Base-by-base conservation (phyloP, 2,888 invertebrate genomes). In the Trichogramma evanescens region DNA sequence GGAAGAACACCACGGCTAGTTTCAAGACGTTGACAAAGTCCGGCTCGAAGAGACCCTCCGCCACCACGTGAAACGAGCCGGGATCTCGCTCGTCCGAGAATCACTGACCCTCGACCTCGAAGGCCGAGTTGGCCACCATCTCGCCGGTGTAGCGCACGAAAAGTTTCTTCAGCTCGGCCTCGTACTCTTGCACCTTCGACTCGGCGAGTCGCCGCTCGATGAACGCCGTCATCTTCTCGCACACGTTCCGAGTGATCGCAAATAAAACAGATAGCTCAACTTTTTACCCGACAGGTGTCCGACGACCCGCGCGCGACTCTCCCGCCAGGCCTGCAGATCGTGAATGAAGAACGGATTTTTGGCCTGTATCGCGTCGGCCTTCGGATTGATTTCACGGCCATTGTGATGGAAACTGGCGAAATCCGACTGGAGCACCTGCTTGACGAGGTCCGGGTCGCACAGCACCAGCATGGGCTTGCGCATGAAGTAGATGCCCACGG, bases 221-320 rank as follows among this genome's bases (percentile, higher is more conserved):
- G 42, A 61, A 72, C 4, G 52, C 38, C 0, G 58, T 55, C 9
- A 78, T 43, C 62, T 71, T 59, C 54, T 62, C n/a, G 65, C 70
- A 54, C 56, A 70, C 64, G 50, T 64, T 41, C 13, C 62, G 40
- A 58, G 72, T 41, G 52, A 63, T 58, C 45, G 56, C 39, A 60
- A 73, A 72, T 54, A 78, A 60, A 73, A 72, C 55, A 78, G 13
- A 44, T 65, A 42, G 62, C 69, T 65, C 56, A 74, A 4, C 26
- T 69, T 67, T 39, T 49, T 51, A 10, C 59, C 62, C 1, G 72
- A 68, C 5, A 72, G 5, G 66, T 68, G 5, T 59, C 61, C 1
- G 58, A 63, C 7, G 67, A 6, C 0, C 63, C 56, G 56, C 0
- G 51, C 44, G 48, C 67, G 56, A 6, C 51, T 50, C 0, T 4